Evolutionary conservation across 2,113 vertebrate species (phyloP), one percentile per base, ranked within the genome.

Genomic region (Chrysochloris asiatica): DNA sequence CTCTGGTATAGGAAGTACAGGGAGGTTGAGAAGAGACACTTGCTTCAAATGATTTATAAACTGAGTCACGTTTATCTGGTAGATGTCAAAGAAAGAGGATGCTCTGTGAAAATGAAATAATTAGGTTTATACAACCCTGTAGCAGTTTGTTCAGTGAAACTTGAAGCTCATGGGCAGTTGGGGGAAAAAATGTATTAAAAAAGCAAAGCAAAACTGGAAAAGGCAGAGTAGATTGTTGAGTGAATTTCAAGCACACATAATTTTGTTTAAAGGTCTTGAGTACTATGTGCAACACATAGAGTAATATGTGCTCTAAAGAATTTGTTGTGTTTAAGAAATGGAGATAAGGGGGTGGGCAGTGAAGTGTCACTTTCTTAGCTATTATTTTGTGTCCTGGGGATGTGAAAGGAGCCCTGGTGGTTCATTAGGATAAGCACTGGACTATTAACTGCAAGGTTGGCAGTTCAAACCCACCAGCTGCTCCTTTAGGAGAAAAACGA

Each of bases 21-120:
- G 10, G 89, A 89, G 26, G 50, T 45, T 36, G 16, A 83, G 59
- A 33, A 41, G 28, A 75, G 28, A 26, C 67, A 8, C 7, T 21
- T 12, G 82, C 48, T 79, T 36, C 13, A 43, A 78, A 36, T 72
- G 92, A 77, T 81, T 86, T 86, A 56, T 65, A 90, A 65, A 84
- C 36, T 1, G 76, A 86, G 61, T 89, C 90, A 80, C 1, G 17
- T 5, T 85, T 87, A 45, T 56, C 73, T 43, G 24, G 33, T 48
- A 33, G 56, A 28, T n/a, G n/a, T 73, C 65, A 85, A 81, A 93
- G 38, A 56, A 79, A 63, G 67, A 63, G 22, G 54, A 41, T 24
- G 79, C 48, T 56, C 38, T 69, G 11, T 26, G 67, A 83, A 72
- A 83, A 59, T 13, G 43, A 71, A 86, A 56, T 43, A 82, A 72